Evolutionary conservation across 2,113 vertebrate genomes (phyloP).

Genomic region (Hypocryptadius cinnamomeus): DNA sequence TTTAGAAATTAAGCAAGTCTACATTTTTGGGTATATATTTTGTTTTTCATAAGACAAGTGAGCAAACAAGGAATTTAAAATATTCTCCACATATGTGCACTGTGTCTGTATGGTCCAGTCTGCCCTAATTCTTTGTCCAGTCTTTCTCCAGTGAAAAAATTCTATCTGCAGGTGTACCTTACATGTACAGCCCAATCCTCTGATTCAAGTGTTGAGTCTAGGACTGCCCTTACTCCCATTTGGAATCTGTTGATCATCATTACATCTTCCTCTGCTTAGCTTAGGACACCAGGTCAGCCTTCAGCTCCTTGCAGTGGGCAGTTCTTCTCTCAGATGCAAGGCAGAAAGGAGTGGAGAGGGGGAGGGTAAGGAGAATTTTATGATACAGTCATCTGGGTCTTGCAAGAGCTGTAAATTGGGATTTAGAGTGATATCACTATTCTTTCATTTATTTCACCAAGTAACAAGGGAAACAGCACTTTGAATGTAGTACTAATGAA

Average conservation of each 20-base stretch:
- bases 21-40: neutral
- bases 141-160: neutral
- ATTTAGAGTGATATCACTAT: conserved; percentile 28
- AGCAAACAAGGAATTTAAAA: neutral
- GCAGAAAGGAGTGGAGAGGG: neutral
- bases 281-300: neutral
- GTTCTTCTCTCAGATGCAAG: neutral
- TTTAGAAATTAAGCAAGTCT: neutral
- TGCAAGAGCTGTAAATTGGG: conserved; percentile 15
- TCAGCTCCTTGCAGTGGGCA: neutral
- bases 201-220: neutral
- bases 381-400: neutral
- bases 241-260: neutral
- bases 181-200: neutral
- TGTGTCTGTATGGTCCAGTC: neutral
- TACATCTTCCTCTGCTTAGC: neutral
- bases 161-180: neutral
- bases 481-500: conserved; percentile 45
- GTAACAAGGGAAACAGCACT: conserved; percentile 26
- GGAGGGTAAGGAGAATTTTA: neutral
- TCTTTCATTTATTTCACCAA: conserved; percentile 57
- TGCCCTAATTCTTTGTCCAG: neutral
- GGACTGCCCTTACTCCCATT: neutral
- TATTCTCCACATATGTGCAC: neutral
- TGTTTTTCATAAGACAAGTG: neutral